Evolutionary conservation across 2,888 invertebrate genomes (phyloP), one percentile per base, ranked within the genome.

Genomic region (Cosmorhoe ocellata): DNA sequence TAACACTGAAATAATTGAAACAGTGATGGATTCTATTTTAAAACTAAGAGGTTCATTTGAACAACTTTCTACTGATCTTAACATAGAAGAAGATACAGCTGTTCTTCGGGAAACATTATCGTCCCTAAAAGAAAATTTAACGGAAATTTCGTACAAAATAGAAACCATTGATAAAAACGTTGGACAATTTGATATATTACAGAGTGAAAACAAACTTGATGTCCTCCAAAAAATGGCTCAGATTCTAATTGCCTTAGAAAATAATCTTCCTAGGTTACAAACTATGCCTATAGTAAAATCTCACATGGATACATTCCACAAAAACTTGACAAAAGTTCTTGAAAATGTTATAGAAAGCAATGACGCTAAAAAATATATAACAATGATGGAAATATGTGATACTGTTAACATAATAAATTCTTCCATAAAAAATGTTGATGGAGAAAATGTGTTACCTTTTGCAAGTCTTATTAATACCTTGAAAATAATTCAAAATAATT

Each of bases 1-100:
- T 44, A 92, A 92, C 60, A 91, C 93, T 50, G 92, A 92, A 47
- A 88, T 94, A 26, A 88, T 94, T 46, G 93, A 94, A 67, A 91
- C 92, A 43, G 91, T 94, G 0, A 91, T 92, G 62, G 91, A 92
- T 10, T 92, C 94, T 0, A 84, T 94, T n/a, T 82, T 92, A 45
- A 93, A 94, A 69, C 74, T 94, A 4, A 88, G 92, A 55, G 91
- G 85, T 66, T 92, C 92, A 0, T 81, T 94, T 57, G 93, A 94
- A 64, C 70, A 77, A 57, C 55, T 90, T 9, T 82, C 85, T 1
- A 65, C 53, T 2, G 80, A 84, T 56, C 68, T 70, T 2, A 76
- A 64, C 57, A 69, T 51, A 6, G 74, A 73, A 55, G 76, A 75
- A 52, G 74, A 83, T 38, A 67, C 74, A 56, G 28, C 51, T 8